Evolutionary conservation across 2,888 invertebrate genomes (phyloP), one percentile per base, ranked within the genome.

Genomic region (Ellobium chinense): DNA sequence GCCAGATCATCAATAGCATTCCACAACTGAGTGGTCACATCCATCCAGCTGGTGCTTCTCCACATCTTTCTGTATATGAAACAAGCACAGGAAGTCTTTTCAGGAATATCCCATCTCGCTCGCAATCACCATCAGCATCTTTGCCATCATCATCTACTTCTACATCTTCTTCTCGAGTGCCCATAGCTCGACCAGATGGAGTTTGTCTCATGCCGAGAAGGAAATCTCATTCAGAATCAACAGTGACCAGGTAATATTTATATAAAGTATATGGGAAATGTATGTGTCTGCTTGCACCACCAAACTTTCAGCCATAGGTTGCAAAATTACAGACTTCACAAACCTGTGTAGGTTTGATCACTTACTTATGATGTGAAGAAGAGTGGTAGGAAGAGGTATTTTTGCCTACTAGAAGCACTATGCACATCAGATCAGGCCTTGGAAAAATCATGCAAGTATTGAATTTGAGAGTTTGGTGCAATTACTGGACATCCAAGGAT

Each of bases 181-280:
- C 72, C 12, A 60, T 72, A 37, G 56, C 70, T 18, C 66, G 80
- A n/a, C 80, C 80, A 36, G 73, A 68, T 68, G 72, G 68, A 1
- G 63, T 72, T n/a, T 36, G 24, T 29, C 46, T 80, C 21, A 39
- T 68, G 27, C 80, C 74, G 18, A 72, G 80, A 68, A 73, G 72
- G 36, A 80, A 74, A 29, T 80, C 80, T 18, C 54, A 80, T 34
- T 80, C 80, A 31, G 80, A 80, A 54, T 80, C 80, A 31, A 80
- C 80, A 56, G 58, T 80, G 5, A 3, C 65, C 24, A 80, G 80
- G 80, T 80, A 70, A 37, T 39, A 56, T 31, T 39, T n/a, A n/a
- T n/a, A n/a, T n/a, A n/a, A 18, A 54, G 9, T 54, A 54, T 54
- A 54, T 68, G 2, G n/a, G 4, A 2, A 27, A n/a, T 68, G 36